Percentiles rank a stretch among this genome's conserved stretches.
phyloP scores from a whole-genome alignment of 2,797 vertebrate species.

The Buceros bicornis region DNA sequence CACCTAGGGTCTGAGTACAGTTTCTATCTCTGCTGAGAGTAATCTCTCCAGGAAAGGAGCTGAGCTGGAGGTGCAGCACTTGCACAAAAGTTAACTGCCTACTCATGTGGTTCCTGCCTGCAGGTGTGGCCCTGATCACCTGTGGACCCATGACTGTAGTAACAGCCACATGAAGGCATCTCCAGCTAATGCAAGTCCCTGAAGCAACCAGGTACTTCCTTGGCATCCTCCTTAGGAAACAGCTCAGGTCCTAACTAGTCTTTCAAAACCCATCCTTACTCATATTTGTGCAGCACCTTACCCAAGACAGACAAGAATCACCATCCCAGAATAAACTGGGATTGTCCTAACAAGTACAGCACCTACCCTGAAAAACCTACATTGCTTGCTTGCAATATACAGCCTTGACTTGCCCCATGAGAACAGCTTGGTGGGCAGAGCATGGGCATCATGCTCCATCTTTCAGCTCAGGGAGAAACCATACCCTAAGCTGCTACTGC shows the following conservation, averaged over 20 bases:
- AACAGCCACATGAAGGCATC: not conserved
- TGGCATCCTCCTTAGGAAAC: not conserved
- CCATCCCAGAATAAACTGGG: not conserved
- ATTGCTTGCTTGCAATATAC: not conserved
- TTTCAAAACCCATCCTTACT: not conserved
- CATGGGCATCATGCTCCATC: not conserved
- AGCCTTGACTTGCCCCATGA: not conserved
- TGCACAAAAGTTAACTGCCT: not conserved
- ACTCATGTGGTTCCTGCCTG: not conserved
- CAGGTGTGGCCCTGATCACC: not conserved
- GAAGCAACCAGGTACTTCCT: not conserved
- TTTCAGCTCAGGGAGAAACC: constrained; percentile 24
- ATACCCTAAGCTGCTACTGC: not conserved
- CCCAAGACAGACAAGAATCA: not conserved
- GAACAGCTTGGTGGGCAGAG: not conserved
- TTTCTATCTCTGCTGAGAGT: not conserved
- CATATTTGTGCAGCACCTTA: not conserved
- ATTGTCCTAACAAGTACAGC: not conserved
- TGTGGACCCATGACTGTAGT: not conserved
- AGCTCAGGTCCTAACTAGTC: not conserved
- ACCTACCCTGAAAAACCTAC: not conserved
- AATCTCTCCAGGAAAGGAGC: not conserved
- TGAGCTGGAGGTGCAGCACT: not conserved
- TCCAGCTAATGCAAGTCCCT: not conserved
- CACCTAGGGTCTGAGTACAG: not conserved